phyloP scores from a whole-genome alignment of 2,113 vertebrate species.

The Todiramphus chloris region DNA sequence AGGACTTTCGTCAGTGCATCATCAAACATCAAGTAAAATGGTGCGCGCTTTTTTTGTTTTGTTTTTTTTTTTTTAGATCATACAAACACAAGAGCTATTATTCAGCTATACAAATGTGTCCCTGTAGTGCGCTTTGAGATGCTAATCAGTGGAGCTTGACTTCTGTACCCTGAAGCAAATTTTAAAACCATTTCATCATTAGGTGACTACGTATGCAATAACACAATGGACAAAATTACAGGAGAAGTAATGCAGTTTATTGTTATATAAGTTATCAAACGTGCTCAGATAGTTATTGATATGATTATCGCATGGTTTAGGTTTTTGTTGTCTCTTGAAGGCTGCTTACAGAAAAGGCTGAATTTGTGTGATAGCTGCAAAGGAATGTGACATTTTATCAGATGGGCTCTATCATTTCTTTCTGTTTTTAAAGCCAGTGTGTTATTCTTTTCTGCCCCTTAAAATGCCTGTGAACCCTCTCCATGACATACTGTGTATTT shows the following conservation, averaged over 20 bases:
- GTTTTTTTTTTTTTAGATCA: neutral
- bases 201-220: slow-evolving; percentile 29
- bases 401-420: neutral
- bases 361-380: neutral
- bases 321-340: slow-evolving; percentile 10
- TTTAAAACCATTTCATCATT: slow-evolving; percentile 64
- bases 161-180: slow-evolving; percentile 66
- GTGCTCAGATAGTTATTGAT: neutral
- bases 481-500: neutral
- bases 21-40: slow-evolving; percentile 1
- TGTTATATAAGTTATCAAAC: slow-evolving; percentile 15
- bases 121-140: slow-evolving; percentile 46
- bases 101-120: slow-evolving; percentile 70
- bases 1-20: neutral
- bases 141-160: slow-evolving; percentile 77
- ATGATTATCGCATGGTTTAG: neutral
- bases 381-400: slow-evolving; percentile 18
- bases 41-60: neutral
- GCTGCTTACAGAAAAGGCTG: neutral
- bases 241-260: slow-evolving; percentile 12
- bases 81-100: slow-evolving; percentile 24
- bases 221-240: slow-evolving; percentile 19
- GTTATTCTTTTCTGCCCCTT: neutral
- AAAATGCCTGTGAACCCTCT: neutral
- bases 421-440: neutral